Evolutionary conservation across 2,797 vertebrate species (phyloP), one percentile per base, ranked within the genome.

Genomic region (Sebastes flavidus): DNA sequence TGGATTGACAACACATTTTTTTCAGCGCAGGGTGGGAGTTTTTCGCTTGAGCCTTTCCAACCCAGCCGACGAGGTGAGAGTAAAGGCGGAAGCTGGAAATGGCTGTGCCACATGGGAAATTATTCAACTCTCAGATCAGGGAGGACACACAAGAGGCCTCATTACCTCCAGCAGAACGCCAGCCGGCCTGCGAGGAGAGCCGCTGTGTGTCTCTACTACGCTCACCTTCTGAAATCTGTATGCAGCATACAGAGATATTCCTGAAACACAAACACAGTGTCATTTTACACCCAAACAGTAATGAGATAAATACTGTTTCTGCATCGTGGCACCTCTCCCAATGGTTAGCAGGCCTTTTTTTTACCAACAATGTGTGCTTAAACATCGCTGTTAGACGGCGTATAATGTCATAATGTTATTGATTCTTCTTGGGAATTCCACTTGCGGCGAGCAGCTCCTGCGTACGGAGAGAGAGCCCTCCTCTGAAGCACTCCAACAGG

Each of bases 121-220:
- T 90, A 94, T 92, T 92, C 92, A 91, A 88, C 92, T 80, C 90
- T 94, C 88, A 88, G 90, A 93, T 94, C 93, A 93, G 92, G 91
- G 91, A 91, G 90, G 94, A 93, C 92, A 93, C 91, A 93, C 91
- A 94, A 90, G 94, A 95, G 93, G 90, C 90, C 90, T 94, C 93
- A 92, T 92, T 94, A 92, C 91, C 88, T 90, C 81, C 86, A 72
- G 81, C 89, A 86, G 81, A 56, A 80, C 36, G 75, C 79, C 11
- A 85, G 80, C 77, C 83, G 59, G 87, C 63, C 79, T 72, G 76
- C 12, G 74, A 84, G 78, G 72, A 89, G 75, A 89, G 77, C 72
- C 27, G 24, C 14, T 24, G 81, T 34, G 62, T 54, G 62, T 54
- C 75, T 81, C 73, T 8, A 11, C 72, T 9, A 62, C 72, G 1